Evolutionary conservation across 2,797 vertebrate genomes (phyloP).

Genomic region (Myotis daubentonii): DNA sequence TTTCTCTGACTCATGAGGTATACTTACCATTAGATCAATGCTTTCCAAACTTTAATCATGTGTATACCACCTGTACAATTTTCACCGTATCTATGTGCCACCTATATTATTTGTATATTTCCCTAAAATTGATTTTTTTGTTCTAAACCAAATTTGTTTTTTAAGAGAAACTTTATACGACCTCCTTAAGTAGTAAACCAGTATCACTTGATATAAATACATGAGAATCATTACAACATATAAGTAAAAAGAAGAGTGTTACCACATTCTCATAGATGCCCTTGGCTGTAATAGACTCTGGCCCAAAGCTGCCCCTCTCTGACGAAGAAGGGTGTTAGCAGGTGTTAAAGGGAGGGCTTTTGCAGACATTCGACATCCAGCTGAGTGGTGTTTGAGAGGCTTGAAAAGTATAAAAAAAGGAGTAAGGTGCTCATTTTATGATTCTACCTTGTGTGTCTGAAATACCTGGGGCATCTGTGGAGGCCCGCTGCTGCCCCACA

Average conservation of each 20-base stretch:
- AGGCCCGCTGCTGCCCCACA: accelerated
- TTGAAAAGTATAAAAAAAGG: neutral
- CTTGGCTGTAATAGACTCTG: neutral
- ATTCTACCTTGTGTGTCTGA: neutral
- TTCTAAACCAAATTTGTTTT: constrained; percentile 19
- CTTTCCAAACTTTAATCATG: constrained; percentile 21
- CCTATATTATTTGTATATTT: neutral
- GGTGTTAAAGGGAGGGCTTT: neutral
- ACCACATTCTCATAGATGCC: neutral
- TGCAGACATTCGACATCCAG: neutral
- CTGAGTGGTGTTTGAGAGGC: neutral
- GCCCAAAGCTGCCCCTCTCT: neutral
- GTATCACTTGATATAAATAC: neutral
- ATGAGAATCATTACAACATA: neutral
- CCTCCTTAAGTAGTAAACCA: neutral
- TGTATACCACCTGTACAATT: neutral
- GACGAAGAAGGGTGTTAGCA: neutral
- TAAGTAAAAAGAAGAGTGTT: neutral
- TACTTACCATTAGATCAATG: neutral
- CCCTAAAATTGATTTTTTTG: constrained; percentile 10
- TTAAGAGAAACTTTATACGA: neutral
- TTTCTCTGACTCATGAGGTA: constrained; percentile 35
- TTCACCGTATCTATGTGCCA: neutral
- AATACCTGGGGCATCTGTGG: neutral
- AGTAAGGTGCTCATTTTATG: neutral